phyloP scores from a whole-genome alignment of 2,888 invertebrate species.

The Heliconius sara region DNA sequence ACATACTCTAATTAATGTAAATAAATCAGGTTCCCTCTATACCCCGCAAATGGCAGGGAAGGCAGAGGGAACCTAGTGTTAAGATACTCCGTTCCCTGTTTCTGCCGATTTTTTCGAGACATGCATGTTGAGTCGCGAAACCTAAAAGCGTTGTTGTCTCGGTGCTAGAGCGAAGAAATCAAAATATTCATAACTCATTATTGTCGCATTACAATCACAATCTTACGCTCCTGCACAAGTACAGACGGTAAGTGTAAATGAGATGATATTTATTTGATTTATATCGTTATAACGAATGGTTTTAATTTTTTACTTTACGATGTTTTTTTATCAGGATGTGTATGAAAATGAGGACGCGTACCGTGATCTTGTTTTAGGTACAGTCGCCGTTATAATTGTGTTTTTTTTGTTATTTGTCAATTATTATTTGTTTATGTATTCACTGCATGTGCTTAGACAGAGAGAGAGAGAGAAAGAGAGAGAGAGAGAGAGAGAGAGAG shows the following conservation, averaged over 20 bases:
- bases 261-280: no score
- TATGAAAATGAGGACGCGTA: conserved; percentile 41
- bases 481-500: no score
- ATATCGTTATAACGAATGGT: background rate
- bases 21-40: background rate
- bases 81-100: background rate
- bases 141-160: no score
- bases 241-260: no score
- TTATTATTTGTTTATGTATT: no score
- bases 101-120: no score
- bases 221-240: background rate
- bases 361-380: conserved; percentile 37
- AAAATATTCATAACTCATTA: no score
- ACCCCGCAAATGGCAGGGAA: background rate
- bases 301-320: conserved; percentile 32
- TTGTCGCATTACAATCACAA: no score
- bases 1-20: background rate
- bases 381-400: conserved; percentile 16
- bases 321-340: conserved; percentile 37
- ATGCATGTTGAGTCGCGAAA: no score
- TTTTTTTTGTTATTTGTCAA: background rate
- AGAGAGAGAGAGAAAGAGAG: no score
- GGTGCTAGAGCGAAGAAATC: no score
- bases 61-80: background rate
- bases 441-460: no score